These are phyloP conservation scores for Drosophila repletoides DNA, from an alignment of 1,140 invertebrate species.

Conservation along the genomic window DNA sequence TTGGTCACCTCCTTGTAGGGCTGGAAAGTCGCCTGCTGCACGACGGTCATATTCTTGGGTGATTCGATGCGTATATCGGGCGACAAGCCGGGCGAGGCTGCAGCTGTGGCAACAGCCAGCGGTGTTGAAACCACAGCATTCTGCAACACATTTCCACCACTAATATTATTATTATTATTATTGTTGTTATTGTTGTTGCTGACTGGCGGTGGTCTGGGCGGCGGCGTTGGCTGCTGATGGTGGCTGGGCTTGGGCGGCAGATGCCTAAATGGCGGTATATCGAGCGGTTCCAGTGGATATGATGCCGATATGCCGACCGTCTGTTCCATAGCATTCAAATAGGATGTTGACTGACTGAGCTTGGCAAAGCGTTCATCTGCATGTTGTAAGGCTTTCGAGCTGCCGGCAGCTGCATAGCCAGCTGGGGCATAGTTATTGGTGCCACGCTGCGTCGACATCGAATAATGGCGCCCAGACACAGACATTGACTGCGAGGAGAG, in stretches of 20 bases:
- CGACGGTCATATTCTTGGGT: slow-evolving; percentile 91
- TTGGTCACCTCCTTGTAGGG: slow-evolving; percentile 97
- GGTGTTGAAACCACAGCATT: slow-evolving; percentile 54
- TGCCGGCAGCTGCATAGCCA: slow-evolving; percentile 49
- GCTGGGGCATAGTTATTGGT: slow-evolving; percentile 38
- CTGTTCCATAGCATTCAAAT: slow-evolving; percentile 75
- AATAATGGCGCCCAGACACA: slow-evolving; percentile 69
- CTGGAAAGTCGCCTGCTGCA: slow-evolving; percentile 93
- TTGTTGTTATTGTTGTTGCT: slow-evolving; percentile 27
- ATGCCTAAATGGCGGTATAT: slow-evolving; percentile 59
- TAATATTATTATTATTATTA: slow-evolving; percentile 27
- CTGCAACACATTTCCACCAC: slow-evolving; percentile 34
- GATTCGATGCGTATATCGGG: slow-evolving; percentile 87
- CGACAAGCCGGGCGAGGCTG: slow-evolving; percentile 71
- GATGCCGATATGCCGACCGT: slow-evolving; percentile 68
- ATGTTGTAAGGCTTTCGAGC: slow-evolving; percentile 54
- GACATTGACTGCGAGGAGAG: slow-evolving; percentile 81
- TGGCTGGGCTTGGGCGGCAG: slow-evolving; percentile 69
- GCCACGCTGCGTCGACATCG: slow-evolving; percentile 67
- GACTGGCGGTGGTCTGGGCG: slow-evolving; percentile 80
- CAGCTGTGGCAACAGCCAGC: slow-evolving; percentile 66
- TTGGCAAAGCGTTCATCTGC: slow-evolving; percentile 42
- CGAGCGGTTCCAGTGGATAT: slow-evolving; percentile 72
- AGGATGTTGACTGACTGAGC: slow-evolving; percentile 78
- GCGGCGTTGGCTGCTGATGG: slow-evolving; percentile 67